Percentiles rank a stretch among this genome's conserved stretches.
Evolutionary conservation across 2,888 invertebrate species (phyloP).

Genomic region (Timandra comae): DNA sequence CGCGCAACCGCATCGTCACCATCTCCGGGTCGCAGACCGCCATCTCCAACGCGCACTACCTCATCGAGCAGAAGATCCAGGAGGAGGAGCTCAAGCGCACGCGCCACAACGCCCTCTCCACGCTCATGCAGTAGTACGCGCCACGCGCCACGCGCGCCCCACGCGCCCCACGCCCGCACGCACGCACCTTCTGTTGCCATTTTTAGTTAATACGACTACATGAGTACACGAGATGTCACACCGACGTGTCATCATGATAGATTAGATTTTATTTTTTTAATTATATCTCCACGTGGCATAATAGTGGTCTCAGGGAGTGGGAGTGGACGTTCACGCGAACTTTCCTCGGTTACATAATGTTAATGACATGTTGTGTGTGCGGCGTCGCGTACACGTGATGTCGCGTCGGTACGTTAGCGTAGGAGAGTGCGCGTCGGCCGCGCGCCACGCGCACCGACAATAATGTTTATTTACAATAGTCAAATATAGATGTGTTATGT

Average conservation of each 20-base stretch:
- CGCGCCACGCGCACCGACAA: slow-evolving; percentile 40
- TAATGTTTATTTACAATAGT: slow-evolving; percentile 60
- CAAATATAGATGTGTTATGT: slow-evolving; percentile 34
- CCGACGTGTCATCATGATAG: too few relatives aligned
- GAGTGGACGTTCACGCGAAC: too few relatives aligned
- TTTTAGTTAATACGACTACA: too few relatives aligned
- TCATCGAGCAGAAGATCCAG: slow-evolving; percentile 97
- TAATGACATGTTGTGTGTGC: too few relatives aligned
- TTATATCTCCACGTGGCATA: too few relatives aligned
- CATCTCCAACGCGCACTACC: slow-evolving; percentile 94
- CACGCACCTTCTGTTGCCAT: background rate
- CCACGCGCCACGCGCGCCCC: background rate
- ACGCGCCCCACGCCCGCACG: background rate
- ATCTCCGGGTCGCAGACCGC: slow-evolving; percentile 93
- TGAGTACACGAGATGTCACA: too few relatives aligned
- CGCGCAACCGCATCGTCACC: slow-evolving; percentile 97
- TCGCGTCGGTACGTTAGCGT: slow-evolving; percentile 24
- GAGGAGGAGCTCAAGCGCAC: slow-evolving; percentile 97
- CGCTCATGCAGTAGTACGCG: slow-evolving; percentile 81
- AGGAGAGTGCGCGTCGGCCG: slow-evolving; percentile 6
- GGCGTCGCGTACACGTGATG: slow-evolving; percentile 1
- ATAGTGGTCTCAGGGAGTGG: too few relatives aligned
- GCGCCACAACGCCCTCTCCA: slow-evolving; percentile 88
- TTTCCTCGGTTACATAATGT: too few relatives aligned
- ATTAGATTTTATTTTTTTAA: too few relatives aligned